phyloP scores from a whole-genome alignment of 2,113 vertebrate genomes.

The Corythaeola cristata region DNA sequence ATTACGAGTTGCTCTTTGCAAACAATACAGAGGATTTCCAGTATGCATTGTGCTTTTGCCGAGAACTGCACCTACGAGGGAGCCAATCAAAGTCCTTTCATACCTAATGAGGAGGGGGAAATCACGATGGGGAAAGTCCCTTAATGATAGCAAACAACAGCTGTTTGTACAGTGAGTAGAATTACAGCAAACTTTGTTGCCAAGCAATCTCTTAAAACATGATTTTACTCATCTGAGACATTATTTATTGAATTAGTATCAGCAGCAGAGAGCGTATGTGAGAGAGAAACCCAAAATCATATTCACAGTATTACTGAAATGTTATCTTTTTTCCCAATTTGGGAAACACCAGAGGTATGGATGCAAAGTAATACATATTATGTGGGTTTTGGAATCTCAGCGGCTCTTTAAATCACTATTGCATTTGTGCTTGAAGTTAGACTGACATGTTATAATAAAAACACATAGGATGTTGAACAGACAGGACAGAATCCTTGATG shows the following conservation, averaged over 20 bases:
- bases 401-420: background rate
- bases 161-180: slow-evolving; percentile 21
- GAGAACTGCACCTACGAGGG: background rate
- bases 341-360: background rate
- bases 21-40: slow-evolving; percentile 70
- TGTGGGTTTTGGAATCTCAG: background rate
- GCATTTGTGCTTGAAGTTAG: background rate
- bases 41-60: slow-evolving; percentile 24
- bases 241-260: background rate
- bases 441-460: background rate
- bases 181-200: background rate
- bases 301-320: background rate
- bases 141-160: slow-evolving; percentile 44
- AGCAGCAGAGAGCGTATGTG: accelerated
- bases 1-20: slow-evolving; percentile 53
- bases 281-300: background rate
- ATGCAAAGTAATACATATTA: background rate
- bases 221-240: background rate
- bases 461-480: background rate
- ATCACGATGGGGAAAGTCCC: slow-evolving; percentile 10
- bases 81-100: slow-evolving; percentile 13
- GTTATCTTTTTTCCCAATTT: background rate
- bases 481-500: background rate
- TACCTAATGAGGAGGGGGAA: slow-evolving; percentile 23
- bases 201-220: background rate